Base-by-base conservation (phyloP, 1,140 invertebrate species). In the Acromyrmex echinatior region DNA sequence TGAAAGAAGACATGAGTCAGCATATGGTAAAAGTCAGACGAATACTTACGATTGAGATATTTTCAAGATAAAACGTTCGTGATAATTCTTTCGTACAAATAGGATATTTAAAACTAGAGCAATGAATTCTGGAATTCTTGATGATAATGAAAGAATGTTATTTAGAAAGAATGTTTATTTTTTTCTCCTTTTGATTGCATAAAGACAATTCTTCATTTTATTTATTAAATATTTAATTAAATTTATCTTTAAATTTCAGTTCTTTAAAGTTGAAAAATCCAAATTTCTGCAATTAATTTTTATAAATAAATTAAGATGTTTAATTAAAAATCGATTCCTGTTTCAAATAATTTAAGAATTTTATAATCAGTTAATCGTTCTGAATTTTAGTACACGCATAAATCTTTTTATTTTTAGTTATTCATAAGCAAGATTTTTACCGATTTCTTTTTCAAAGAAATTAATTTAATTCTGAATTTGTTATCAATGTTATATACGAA, bases 1-100 rank as follows among this genome's bases (percentile, higher is more conserved):
- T 39, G 53, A 45, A 56, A 82, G 71, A 56, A 82, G 28, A 82
- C 25, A 58, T 39, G 70, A 84, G 39, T 62, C 71, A 84, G 70
- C 80, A 63, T 45, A 49, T 49, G 56, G 39, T 25, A 21, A 35
- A 76, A 84, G 45, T 74, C 14, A 63, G 56, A 39, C 31, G 25
- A 39, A 63, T 63, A 74, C 7, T 31, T 62, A 39, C 58, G 9
- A 84, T 49, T 28, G 31, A 2, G 16, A 62, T 35, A 62, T 28
- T 80, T 80, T 56, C n/a, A 18, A 62, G 18, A 31, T 60, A 74
- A 62, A 49, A 62, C 35, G 21, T 39, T 25, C 4, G 39, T 14
- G 25, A 51, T 78, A 78, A 63, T 66, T 66, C 2, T 49, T 65
- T 45, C 3, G 58, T 62, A 14, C 16, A 65, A 49, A 78, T n/a